These are phyloP conservation scores for Nomada fabriciana DNA, from an alignment of 2,888 invertebrate species.

Conservation along the genomic window DNA sequence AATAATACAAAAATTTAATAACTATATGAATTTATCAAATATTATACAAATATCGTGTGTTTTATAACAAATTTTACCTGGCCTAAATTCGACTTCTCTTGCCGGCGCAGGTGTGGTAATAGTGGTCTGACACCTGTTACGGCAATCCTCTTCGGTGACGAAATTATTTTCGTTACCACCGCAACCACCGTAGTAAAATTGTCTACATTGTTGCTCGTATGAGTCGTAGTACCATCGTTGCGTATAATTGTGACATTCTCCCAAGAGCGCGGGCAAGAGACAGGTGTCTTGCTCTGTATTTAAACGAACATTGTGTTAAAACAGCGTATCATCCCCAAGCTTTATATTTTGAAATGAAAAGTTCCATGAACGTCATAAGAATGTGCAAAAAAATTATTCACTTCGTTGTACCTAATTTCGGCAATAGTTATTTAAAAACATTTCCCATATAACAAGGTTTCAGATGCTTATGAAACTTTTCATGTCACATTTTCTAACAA, in stretches of 20 bases:
- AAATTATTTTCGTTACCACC: slow-evolving; percentile 97
- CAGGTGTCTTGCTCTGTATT: slow-evolving; percentile 88
- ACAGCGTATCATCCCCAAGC: background rate
- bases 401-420: no score
- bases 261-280: slow-evolving; percentile 90
- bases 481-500: background rate
- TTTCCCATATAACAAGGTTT: background rate
- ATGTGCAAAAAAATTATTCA: background rate
- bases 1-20: background rate
- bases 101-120: slow-evolving; percentile 84
- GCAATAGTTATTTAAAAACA: background rate
- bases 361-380: background rate
- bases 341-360: slow-evolving; percentile 3
- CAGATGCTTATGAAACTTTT: background rate
- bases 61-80: slow-evolving; percentile 74
- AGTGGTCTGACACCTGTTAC: slow-evolving; percentile 87
- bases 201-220: slow-evolving; percentile 89
- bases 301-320: slow-evolving; percentile 11
- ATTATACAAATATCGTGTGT: no score
- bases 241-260: slow-evolving; percentile 91
- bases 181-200: slow-evolving; percentile 96
- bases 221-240: slow-evolving; percentile 94
- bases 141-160: slow-evolving; percentile 88
- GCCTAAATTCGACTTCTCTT: slow-evolving; percentile 76
- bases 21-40: background rate